phyloP scores from a whole-genome alignment of 2,888 invertebrate species.

The Pandemis corylana region DNA sequence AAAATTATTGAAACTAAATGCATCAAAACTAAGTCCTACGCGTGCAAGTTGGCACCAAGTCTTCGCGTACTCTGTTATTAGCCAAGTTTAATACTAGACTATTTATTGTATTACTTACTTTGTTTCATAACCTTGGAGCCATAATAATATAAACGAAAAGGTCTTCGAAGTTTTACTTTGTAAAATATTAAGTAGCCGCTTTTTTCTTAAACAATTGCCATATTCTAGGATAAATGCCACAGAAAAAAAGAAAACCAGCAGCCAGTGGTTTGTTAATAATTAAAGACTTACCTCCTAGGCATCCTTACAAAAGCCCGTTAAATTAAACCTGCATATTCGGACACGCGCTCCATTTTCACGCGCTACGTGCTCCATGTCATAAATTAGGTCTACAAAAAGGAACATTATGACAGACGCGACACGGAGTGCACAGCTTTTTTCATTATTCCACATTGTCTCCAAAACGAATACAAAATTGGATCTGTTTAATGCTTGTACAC shows the following conservation, averaged over 20 bases:
- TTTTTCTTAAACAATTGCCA: constrained; percentile 1
- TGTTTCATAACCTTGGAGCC: not conserved
- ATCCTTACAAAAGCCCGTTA: constrained; percentile 72
- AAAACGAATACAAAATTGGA: constrained; percentile 59
- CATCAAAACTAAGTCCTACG: constrained; percentile 33
- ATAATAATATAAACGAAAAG: not conserved
- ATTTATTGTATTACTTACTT: constrained; percentile 16
- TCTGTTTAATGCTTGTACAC: constrained; percentile 52
- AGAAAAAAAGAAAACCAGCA: constrained; percentile 46
- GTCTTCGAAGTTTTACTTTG: not conserved
- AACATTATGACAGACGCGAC: constrained; percentile 66
- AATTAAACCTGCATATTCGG: constrained; percentile 78
- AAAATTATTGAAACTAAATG: constrained; percentile 37
- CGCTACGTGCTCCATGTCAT: constrained; percentile 71
- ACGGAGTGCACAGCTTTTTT: constrained; percentile 66
- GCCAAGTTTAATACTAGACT: constrained; percentile 25
- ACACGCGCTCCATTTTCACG: constrained; percentile 70
- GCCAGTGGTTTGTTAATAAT: constrained; percentile 69
- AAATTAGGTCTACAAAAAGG: constrained; percentile 77
- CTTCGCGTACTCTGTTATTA: constrained; percentile 27
- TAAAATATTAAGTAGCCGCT: not conserved
- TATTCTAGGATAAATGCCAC: constrained; percentile 8
- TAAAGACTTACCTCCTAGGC: constrained; percentile 74
- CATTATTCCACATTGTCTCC: constrained; percentile 58
- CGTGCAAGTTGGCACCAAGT: constrained; percentile 29